Evolutionary conservation across 2,888 invertebrate species (phyloP), one percentile per base, ranked within the genome.

Genomic region (Salpingus planirostris): DNA sequence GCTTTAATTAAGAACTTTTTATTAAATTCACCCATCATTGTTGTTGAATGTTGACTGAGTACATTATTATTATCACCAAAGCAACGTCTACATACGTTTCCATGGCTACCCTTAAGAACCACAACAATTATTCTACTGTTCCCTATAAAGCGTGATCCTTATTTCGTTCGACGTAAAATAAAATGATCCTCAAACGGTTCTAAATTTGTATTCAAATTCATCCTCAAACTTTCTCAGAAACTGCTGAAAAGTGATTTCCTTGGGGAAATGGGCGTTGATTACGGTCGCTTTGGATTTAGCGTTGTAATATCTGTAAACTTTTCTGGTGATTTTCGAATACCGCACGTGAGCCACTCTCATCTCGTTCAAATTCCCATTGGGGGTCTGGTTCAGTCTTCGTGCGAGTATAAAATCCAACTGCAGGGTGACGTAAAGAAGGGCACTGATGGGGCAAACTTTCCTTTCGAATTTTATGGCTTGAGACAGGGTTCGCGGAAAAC

Each of bases 1-100:
- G 52, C 33, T 36, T 49, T 50, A 36, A 54, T 46, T 36, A 57
- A 49, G 41, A 50, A 53, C 26, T 46, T 47, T 38, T 49, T 49
- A n/a, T 43, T 42, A 30, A 44, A 40, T 29, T 55, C 48, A 37
- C 38, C 42, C 51, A 54, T 52, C 30, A 7, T 23, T n/a, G n/a
- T n/a, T n/a, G n/a, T n/a, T n/a, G n/a, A n/a, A n/a, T n/a, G n/a
- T n/a, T n/a, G n/a, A n/a, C n/a, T n/a, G n/a, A n/a, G n/a, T n/a
- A n/a, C n/a, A n/a, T n/a, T n/a, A n/a, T n/a, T n/a, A n/a, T n/a
- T n/a, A n/a, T n/a, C n/a, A n/a, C n/a, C n/a, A n/a, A n/a, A n/a
- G n/a, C n/a, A n/a, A n/a, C n/a, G n/a, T n/a, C n/a, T n/a, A n/a
- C n/a, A n/a, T n/a, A n/a, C n/a, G n/a, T n/a, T n/a, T n/a, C n/a